A percentile compares a stretch with the other conserved stretches of the same genome.
Conservation (phyloP, 2,797 vertebrate genomes). For the Leptatherina wallacei region DNA sequence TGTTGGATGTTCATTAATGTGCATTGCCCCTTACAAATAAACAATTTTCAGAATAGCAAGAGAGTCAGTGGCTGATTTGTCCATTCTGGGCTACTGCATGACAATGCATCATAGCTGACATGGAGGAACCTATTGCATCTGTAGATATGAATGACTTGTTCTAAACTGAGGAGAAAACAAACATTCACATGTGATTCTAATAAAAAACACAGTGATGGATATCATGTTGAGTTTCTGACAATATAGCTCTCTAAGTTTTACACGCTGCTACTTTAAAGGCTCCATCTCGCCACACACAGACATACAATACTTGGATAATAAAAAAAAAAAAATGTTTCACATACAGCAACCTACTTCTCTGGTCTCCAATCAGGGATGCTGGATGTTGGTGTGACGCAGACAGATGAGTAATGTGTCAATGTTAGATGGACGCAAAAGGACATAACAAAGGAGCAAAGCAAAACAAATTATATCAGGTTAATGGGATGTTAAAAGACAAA, state of each 20-base stretch:
- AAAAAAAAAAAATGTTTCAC: constrained; percentile 26
- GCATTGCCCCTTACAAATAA: too few species aligned
- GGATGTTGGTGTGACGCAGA: constrained; percentile 78
- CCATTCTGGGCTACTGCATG: neutral
- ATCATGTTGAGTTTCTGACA: neutral
- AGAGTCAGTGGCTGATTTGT: neutral
- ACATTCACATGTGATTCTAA: neutral
- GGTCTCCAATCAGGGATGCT: constrained; percentile 83
- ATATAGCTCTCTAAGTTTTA: neutral
- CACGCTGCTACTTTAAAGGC: constrained; percentile 3
- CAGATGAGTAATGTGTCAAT: constrained; percentile 72
- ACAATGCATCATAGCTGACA: too few species aligned
- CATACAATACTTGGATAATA: too few species aligned
- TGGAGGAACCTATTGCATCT: neutral
- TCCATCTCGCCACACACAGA: constrained; percentile 13
- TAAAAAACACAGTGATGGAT: neutral
- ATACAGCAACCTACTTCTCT: constrained; percentile 83
- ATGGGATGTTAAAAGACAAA: constrained; percentile 55
- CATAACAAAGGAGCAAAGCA: constrained; percentile 68
- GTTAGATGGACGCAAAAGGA: constrained; percentile 76
- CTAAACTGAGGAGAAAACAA: neutral
- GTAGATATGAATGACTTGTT: neutral
- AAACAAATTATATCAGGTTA: constrained; percentile 69
- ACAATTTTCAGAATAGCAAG: too few species aligned
- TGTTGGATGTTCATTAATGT: too few species aligned